Conservation (phyloP, 2,797 vertebrate genomes). For the Brachymystax lenok region DNA sequence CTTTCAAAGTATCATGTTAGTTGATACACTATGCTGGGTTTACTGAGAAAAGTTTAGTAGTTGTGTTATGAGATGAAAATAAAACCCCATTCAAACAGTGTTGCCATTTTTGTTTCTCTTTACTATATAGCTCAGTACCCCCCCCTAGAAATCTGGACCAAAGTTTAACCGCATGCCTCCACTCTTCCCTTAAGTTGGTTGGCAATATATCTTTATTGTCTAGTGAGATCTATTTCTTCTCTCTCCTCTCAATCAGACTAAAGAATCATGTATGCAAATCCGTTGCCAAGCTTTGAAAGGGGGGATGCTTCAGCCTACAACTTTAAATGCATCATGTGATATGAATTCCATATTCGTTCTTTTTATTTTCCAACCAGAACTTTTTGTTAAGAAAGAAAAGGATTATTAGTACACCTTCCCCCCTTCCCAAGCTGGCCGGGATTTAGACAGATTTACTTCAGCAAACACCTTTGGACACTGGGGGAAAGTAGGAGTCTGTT, state of each 20-base stretch:
- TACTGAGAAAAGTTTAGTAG: not conserved
- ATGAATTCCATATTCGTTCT: slow-evolving; percentile 81
- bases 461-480: slow-evolving; percentile 97
- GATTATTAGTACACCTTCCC: slow-evolving; percentile 84
- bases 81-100: not conserved
- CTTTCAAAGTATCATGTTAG: not conserved
- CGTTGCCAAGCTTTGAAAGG: slow-evolving; percentile 55
- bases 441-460: slow-evolving; percentile 98
- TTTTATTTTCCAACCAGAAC: slow-evolving; percentile 60
- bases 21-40: not conserved
- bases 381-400: slow-evolving; percentile 78
- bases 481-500: slow-evolving; percentile 85
- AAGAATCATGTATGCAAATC: slow-evolving; percentile 65
- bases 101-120: slow-evolving; percentile 1
- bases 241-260: slow-evolving; percentile 2
- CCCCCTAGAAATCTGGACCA: slow-evolving; percentile 4
- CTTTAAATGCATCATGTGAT: slow-evolving; percentile 89
- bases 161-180: slow-evolving; percentile 7
- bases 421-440: slow-evolving; percentile 83
- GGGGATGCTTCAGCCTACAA: slow-evolving; percentile 58
- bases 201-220: slow-evolving; percentile 55
- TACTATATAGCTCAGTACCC: not conserved
- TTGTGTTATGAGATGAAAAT: not conserved
- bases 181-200: slow-evolving; percentile 21
- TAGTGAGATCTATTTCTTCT: slow-evolving; percentile 30